Base-by-base conservation (phyloP, 2,113 vertebrate genomes). In the Zosterops pallidus region DNA sequence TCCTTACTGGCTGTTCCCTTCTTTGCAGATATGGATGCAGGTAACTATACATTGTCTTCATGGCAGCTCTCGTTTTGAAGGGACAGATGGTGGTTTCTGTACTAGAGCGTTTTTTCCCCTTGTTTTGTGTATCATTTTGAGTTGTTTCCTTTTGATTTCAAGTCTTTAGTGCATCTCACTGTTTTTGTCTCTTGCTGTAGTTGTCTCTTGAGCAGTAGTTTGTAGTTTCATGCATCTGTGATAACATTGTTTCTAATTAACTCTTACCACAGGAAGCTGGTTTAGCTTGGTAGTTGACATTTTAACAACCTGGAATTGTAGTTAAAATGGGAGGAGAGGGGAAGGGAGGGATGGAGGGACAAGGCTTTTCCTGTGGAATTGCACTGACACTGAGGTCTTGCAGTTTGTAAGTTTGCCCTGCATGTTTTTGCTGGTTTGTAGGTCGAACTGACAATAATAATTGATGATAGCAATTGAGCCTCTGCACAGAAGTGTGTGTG, bases 1-100 rank as follows among this genome's bases (percentile, higher is more conserved):
- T 94, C 97, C 98, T 98, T 96, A 98, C 98, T 98, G 98, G 98
- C 98, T 98, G 98, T 98, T 98, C 98, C 98, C 97, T 98, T 98
- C 98, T 98, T 98, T 99, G 99, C 99, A 98, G 99, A 99, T 98
- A 98, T 99, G 99, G 99, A 99, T 85, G 99, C 99, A 99, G 99
- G 99, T 99, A 99, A 99, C 98, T 98, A 98, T 98, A 84, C 97
- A 52, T 97, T 97, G 90, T 89, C 97, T 95, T 96, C 98, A 96
- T 95, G 98, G 97, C 96, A 97, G 97, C 96, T 95, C 97, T 92
- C 60, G 92, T 97, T 95, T 75, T 52, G 97, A 93, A 97, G 96
- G 97, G 96, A 71, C 85, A 96, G 97, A 91, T n/a, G 81, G 90
- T 96, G 60, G 33, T 96, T 95, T 84, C 79, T 95, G 97, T 96